A percentile compares a stretch with the other conserved stretches of the same genome.
These are phyloP conservation scores for Plotosus lineatus DNA, from an alignment of 2,113 vertebrate genomes.

Conservation along the genomic window DNA sequence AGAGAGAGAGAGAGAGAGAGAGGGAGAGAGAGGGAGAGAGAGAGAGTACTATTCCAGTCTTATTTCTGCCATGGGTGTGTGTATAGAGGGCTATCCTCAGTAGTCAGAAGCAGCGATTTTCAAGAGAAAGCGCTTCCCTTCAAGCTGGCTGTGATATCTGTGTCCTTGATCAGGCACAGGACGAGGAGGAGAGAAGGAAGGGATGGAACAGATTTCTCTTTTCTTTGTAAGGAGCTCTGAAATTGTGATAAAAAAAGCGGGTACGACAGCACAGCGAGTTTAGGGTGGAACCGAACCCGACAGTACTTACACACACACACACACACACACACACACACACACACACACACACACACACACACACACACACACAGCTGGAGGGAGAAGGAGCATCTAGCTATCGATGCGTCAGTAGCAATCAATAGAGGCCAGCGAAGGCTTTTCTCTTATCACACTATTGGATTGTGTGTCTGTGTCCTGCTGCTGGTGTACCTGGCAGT, in stretches of 20 bases:
- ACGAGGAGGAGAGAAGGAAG: constrained; percentile 24
- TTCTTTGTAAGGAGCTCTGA: constrained; percentile 23
- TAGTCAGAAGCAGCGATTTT: constrained; percentile 38
- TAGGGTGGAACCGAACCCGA: constrained; percentile 22
- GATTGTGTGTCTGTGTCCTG: constrained; percentile 39
- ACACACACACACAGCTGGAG: background rate
- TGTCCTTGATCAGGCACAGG: constrained; percentile 41
- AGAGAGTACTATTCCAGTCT: constrained; percentile 6
- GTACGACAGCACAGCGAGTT: constrained; percentile 18
- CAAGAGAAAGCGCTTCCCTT: constrained; percentile 33
- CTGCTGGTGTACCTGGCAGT: constrained; percentile 27
- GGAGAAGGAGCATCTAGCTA: constrained; percentile 26
- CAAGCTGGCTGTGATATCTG: constrained; percentile 42
- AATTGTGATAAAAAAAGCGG: constrained; percentile 32
- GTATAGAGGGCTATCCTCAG: constrained; percentile 38
- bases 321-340: background rate
- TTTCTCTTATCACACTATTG: constrained; percentile 48
- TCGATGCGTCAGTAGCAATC: constrained; percentile 35
- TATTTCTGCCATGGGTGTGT: background rate
- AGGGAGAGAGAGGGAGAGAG: constrained; percentile 1
- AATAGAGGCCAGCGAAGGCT: constrained; percentile 40
- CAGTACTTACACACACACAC: background rate
- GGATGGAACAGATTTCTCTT: constrained; percentile 35
- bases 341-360: background rate
- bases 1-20: constrained; percentile 3